phyloP scores from a whole-genome alignment of 2,113 vertebrate species.

The Pelecanoides urinatrix region DNA sequence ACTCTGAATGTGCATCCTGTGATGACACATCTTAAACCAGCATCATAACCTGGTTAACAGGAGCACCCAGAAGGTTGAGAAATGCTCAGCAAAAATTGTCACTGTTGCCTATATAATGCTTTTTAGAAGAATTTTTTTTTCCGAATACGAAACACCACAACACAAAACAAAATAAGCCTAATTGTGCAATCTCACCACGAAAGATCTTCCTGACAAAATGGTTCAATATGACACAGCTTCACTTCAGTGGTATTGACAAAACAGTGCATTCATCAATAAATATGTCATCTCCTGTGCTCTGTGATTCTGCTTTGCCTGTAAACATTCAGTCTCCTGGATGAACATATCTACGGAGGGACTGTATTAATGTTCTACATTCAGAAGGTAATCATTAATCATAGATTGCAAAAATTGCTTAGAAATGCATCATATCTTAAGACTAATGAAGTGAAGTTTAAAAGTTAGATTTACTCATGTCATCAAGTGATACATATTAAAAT shows the following conservation, averaged over 20 bases:
- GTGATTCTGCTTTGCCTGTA: not conserved
- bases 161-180: not conserved
- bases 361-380: not conserved
- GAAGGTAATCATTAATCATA: not conserved
- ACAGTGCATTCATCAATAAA: constrained; percentile 49
- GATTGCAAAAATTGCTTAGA: not conserved
- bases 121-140: not conserved
- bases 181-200: not conserved
- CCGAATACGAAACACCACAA: not conserved
- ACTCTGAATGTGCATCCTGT: not conserved
- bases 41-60: not conserved
- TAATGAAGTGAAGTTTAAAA: not conserved
- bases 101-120: not conserved
- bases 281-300: not conserved
- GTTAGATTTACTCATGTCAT: not conserved
- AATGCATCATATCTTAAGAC: not conserved
- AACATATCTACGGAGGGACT: not conserved
- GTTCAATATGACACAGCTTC: constrained; percentile 33
- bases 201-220: not conserved
- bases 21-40: not conserved
- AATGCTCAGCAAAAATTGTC: not conserved
- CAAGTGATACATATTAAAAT: not conserved
- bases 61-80: not conserved
- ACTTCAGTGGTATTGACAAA: constrained; percentile 55
- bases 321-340: not conserved